Conservation (phyloP, 2,113 vertebrate genomes). For the Agapornis roseicollis region DNA sequence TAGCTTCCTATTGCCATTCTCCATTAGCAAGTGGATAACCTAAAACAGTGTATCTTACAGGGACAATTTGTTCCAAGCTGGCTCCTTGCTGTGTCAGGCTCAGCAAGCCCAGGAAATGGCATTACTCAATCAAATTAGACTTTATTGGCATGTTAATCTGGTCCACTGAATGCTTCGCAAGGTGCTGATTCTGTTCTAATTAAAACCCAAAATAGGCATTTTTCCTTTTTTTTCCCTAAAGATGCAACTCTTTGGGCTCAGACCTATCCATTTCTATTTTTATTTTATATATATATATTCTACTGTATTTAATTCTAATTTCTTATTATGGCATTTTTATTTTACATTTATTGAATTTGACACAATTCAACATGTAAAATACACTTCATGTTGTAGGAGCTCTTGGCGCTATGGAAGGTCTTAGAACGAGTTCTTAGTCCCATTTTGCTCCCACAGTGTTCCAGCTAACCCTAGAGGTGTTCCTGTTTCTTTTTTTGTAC, state of each 20-base stretch:
- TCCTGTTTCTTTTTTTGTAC: background rate
- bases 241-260: background rate
- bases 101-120: background rate
- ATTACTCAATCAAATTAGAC: conserved; percentile 33
- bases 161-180: background rate
- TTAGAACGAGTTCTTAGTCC: background rate
- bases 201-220: background rate
- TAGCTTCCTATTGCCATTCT: conserved; percentile 4
- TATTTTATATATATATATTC: background rate
- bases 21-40: background rate
- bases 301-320: background rate
- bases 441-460: background rate
- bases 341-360: background rate
- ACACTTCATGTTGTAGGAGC: background rate
- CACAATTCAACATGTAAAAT: background rate
- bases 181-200: background rate
- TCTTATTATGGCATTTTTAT: background rate
- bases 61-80: conserved; percentile 38
- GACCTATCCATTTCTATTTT: background rate
- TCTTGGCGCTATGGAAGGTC: background rate
- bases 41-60: conserved; percentile 3
- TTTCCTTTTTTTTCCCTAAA: background rate
- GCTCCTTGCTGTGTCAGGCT: conserved; percentile 32
- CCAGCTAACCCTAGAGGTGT: background rate
- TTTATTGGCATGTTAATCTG: conserved; percentile 25